A percentile compares a stretch with the other conserved stretches of the same genome.
These are phyloP conservation scores for pig (Sus scrofa) DNA, from an alignment of 2,113 vertebrate species.

Conservation along the genomic window DNA sequence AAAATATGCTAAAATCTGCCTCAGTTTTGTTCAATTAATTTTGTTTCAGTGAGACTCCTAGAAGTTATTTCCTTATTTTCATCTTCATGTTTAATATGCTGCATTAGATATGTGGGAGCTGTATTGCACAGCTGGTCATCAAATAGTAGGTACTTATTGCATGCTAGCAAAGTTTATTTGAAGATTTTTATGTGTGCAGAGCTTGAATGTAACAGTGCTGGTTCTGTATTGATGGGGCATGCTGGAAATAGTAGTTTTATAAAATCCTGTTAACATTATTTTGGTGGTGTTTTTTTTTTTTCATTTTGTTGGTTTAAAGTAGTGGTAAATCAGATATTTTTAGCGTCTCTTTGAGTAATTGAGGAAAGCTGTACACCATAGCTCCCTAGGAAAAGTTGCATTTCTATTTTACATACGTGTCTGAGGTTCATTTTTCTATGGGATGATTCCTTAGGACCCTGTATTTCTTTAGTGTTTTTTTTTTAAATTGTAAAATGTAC, in stretches of 20 bases:
- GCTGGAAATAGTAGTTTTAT: neutral
- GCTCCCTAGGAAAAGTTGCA: neutral
- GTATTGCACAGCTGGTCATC: neutral
- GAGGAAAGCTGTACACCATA: neutral
- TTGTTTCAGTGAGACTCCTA: neutral
- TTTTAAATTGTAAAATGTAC: neutral
- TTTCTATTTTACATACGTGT: neutral
- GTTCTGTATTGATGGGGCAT: neutral
- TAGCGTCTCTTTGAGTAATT: constrained; percentile 13
- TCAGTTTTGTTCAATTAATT: constrained; percentile 11
- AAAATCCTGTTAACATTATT: constrained; percentile 15
- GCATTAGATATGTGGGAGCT: neutral
- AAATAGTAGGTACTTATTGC: neutral
- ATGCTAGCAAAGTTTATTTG: neutral
- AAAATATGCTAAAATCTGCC: neutral
- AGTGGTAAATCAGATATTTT: neutral
- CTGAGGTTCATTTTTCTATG: neutral
- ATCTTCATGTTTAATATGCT: neutral
- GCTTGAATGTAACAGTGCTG: neutral
- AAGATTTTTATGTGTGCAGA: neutral
- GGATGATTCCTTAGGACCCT: neutral
- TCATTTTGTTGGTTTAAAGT: constrained; percentile 1
- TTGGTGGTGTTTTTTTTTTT: constrained; percentile 33
- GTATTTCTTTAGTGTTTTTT: neutral
- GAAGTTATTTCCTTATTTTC: neutral